Evolutionary conservation across 2,888 invertebrate genomes (phyloP), one percentile per base, ranked within the genome.

Genomic region (Xylophagus ater): DNA sequence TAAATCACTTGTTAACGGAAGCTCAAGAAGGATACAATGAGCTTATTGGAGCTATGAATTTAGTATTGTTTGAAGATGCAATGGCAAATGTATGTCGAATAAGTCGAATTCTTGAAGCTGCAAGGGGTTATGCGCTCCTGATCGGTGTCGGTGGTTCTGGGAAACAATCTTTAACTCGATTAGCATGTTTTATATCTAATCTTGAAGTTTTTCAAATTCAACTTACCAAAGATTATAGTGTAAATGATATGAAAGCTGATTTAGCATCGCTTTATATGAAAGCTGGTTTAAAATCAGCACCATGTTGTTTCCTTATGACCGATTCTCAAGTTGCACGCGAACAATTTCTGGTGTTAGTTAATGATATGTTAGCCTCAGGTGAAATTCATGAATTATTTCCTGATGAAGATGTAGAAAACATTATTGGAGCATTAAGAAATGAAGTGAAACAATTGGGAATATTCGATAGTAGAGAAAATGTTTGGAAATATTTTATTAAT

Each of bases 61-160:
- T 94, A 42, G 93, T 94, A 3, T 73, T 94, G 7, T 94, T 94
- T 56, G 92, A 92, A 57, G 93, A 94, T 59, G 93, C 94, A 10
- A 89, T 94, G 82, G 75, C 79, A 47, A 92, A 94, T 58, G 78
- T 94, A 35, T 87, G 87, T 64, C 75, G 85, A 49, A 93, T 94
- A 43, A 93, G 87, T 61, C 78, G 94, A 40, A 93, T 94, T 49
- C 66, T 94, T 53, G 93, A 94, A 63, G 78, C 84, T 2, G 89
- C 93, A 0, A 72, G 92, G 51, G 93, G 94, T 10, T 92, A 94
- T 58, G 93, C 90, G 1, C 66, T 94, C 18, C 66, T 94, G 12
- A 83, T 94, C 15, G 94, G 94, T 18, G 94, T 94, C 0, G 94
- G 94, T 26, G 94, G 94, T 21, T 89, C 88, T 40, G 94, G 94